Evolutionary conservation across 2,113 vertebrate species (phyloP), one percentile per base, ranked within the genome.

Genomic region (Brachyhypopomus gauderio): DNA sequence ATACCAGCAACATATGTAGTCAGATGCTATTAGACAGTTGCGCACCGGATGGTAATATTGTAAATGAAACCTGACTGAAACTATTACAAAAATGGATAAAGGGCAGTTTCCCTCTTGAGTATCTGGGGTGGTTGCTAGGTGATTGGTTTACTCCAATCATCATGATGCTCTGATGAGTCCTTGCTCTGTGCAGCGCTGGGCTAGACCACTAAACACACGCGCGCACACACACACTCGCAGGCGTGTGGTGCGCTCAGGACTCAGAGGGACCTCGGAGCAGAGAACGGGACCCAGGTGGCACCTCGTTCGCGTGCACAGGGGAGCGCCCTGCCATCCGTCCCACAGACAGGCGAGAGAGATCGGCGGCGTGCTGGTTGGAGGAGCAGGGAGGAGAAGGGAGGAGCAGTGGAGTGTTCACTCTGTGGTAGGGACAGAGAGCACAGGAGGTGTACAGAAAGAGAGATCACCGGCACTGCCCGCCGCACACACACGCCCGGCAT

Each of bases 131-230:
- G 80, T 81, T 81, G 80, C 80, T 81, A 81, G 64, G 80, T 72
- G 66, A 81, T 81, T 76, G 75, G 62, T 45, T 6, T 81, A 81
- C 80, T 75, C 80, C 72, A 81, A 81, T 81, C 80, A 76, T 75
- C 79, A 81, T 76, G 55, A 75, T 81, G 63, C 79, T 81, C 64
- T 76, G 80, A 69, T 75, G 62, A 70, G 63, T 69, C 67, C 72
- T 69, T 34, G 67, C 22, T 69, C 56, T 75, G 48, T 45, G 6
- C n/a, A 20, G 36, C 20, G 14, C 73, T 41, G 56, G 41, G 20
- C 34, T 23, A 41, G 58, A 75, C 73, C 66, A 70, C 11, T 20
- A 34, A 25, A 27, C 69, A 69, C 30, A 56, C 52, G 25, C 11
- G 36, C 19, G 20, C 71, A 62, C 78, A 79, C 69, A 72, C 78